Percentiles rank a stretch among this genome's conserved stretches.
Conservation (phyloP, 2,888 invertebrate genomes). For the Penaeus monodon region DNA sequence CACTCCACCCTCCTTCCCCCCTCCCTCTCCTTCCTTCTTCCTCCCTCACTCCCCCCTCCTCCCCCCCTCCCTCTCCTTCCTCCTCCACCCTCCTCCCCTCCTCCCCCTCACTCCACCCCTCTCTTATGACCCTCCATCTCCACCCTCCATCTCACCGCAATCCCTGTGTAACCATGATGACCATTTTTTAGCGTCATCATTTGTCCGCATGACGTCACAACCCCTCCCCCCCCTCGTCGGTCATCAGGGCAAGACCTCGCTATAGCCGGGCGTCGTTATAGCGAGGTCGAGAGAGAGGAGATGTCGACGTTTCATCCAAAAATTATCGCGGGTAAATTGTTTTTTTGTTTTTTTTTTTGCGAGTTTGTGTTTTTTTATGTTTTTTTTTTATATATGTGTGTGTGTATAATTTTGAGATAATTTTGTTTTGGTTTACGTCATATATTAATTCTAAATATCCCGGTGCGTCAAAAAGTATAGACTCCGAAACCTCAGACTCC, state of each 20-base stretch:
- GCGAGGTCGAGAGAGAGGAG: too few relatives aligned
- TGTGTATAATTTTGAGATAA: too few relatives aligned
- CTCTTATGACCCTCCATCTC: background rate
- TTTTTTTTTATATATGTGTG: too few relatives aligned
- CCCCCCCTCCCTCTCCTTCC: background rate
- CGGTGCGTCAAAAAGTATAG: too few relatives aligned
- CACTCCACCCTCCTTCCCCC: background rate
- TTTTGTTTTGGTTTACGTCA: too few relatives aligned
- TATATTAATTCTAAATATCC: too few relatives aligned
- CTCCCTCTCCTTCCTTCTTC: background rate
- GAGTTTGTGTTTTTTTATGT: too few relatives aligned
- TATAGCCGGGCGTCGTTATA: too few relatives aligned
- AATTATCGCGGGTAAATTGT: too few relatives aligned
- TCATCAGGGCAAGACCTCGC: background rate
- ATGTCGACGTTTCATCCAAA: too few relatives aligned
- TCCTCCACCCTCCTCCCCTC: background rate
- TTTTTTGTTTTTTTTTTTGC: too few relatives aligned
- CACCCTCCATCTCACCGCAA: background rate
- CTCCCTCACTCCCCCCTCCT: background rate
- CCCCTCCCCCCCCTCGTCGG: background rate
- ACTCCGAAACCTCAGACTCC: too few relatives aligned
- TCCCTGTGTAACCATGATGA: conserved; percentile 20
- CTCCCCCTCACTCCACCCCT: background rate
- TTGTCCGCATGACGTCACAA: conserved; percentile 35
- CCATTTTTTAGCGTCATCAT: conserved; percentile 41